Conservation (phyloP, 30 jellyfish, hydroid and myxozoan genomes). For the Chironex yamaguchii region DNA sequence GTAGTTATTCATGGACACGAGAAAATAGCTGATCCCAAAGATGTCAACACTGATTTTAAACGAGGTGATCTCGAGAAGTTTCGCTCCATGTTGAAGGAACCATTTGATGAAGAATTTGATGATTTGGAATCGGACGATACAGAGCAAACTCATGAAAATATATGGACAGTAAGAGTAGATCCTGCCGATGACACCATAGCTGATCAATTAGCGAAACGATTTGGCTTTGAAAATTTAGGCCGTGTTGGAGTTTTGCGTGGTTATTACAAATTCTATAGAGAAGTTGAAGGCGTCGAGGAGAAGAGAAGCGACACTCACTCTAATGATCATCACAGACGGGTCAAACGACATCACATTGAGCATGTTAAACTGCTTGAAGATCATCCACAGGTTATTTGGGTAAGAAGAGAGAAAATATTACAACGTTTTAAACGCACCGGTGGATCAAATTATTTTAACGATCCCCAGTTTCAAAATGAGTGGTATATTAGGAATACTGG, state of each 20-base stretch:
- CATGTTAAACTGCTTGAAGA: conserved; percentile 70
- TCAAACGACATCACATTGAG: conserved; percentile 86
- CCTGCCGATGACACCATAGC: conserved; percentile 85
- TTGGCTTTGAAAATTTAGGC: conserved; percentile 83
- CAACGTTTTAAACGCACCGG: conserved; percentile 76
- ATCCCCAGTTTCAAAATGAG: conserved; percentile 73
- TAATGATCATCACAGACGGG: conserved; percentile 12
- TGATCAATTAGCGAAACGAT: conserved; percentile 67
- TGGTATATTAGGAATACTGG: conserved; percentile 92
- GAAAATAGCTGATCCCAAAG: no score
- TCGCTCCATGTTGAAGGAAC: conserved; percentile 77
- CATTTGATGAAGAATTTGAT: conserved; percentile 92
- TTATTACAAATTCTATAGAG: conserved; percentile 71
- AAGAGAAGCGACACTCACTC: neutral
- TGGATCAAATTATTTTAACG: conserved; percentile 44
- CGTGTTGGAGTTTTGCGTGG: conserved; percentile 80
- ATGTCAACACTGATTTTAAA: no score
- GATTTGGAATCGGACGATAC: conserved; percentile 43
- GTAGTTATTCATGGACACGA: no score
- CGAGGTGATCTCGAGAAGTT: conserved; percentile 65
- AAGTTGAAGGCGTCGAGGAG: conserved; percentile 15
- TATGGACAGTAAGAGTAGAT: conserved; percentile 90
- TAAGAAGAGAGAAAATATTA: conserved; percentile 76
- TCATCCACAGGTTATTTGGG: conserved; percentile 92
- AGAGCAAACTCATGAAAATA: conserved; percentile 72